Percentiles rank a stretch among this genome's conserved stretches.
Evolutionary conservation across 2,113 vertebrate genomes (phyloP).

Genomic region (Xenus cinereus): DNA sequence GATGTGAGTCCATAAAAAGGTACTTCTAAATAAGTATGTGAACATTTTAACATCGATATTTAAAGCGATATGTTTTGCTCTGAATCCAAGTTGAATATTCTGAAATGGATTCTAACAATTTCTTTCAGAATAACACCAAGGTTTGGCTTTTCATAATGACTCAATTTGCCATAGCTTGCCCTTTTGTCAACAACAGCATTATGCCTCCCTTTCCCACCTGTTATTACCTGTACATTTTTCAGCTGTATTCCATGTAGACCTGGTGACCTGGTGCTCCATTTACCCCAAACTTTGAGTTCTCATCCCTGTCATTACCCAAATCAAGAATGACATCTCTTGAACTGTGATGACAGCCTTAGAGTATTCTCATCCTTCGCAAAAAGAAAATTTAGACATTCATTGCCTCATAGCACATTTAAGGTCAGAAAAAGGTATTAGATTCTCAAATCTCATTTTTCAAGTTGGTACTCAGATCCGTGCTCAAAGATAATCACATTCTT

Average conservation of each 20-base stretch:
- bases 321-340: neutral
- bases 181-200: neutral
- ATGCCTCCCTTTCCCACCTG: neutral
- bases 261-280: neutral
- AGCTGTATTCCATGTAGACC: neutral
- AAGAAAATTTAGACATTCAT: neutral
- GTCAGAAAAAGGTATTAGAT: neutral
- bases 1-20: neutral
- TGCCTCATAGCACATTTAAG: neutral
- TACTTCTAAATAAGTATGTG: neutral
- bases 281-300: neutral
- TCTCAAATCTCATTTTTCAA: neutral
- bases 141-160: neutral
- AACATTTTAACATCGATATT: neutral
- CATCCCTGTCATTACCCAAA: neutral
- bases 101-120: neutral
- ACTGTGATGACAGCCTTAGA: neutral
- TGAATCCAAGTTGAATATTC: neutral
- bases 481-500: neutral
- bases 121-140: neutral
- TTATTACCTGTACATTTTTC: neutral
- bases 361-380: neutral
- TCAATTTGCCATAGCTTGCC: neutral
- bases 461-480: neutral
- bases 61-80: neutral